A percentile compares a stretch with the other conserved stretches of the same genome.
Conservation (phyloP, 1,140 invertebrate species). For the Drosophila guanche region DNA sequence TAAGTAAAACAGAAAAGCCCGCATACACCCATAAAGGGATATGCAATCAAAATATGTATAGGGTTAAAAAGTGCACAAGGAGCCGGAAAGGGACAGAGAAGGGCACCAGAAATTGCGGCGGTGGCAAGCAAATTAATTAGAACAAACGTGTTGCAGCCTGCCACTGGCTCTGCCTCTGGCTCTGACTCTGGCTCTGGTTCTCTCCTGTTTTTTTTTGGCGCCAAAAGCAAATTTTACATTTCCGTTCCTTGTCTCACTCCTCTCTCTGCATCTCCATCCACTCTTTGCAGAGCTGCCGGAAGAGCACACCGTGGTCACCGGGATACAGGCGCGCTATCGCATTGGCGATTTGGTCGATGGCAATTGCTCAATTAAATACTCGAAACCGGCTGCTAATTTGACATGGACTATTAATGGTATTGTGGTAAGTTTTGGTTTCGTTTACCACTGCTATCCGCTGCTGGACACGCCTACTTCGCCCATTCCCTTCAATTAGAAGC, state of each 20-base stretch:
- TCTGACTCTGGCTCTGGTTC: slow-evolving; percentile 5
- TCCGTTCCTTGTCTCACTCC: slow-evolving; percentile 46
- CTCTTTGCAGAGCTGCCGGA: slow-evolving; percentile 87
- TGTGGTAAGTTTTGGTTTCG: slow-evolving; percentile 86
- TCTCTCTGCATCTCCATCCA: slow-evolving; percentile 10
- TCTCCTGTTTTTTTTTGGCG: slow-evolving; percentile 35
- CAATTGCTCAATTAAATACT: slow-evolving; percentile 90
- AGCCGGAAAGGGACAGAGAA: slow-evolving; percentile 15
- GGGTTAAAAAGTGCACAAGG: slow-evolving; percentile 25
- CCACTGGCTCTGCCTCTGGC: no score
- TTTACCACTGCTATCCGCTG: slow-evolving; percentile 33
- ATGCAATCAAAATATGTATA: slow-evolving; percentile 29
- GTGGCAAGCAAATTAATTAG: slow-evolving; percentile 73
- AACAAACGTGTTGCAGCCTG: slow-evolving; percentile 62
- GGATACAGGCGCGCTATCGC: slow-evolving; percentile 88
- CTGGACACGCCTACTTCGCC: slow-evolving; percentile 26
- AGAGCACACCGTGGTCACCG: slow-evolving; percentile 88
- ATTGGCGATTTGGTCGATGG: slow-evolving; percentile 89
- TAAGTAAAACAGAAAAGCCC: slow-evolving; percentile 84
- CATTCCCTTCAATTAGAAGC: slow-evolving; percentile 54
- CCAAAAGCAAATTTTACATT: slow-evolving; percentile 68
- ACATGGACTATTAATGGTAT: slow-evolving; percentile 93
- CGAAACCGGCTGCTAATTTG: slow-evolving; percentile 92
- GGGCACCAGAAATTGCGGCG: slow-evolving; percentile 33
- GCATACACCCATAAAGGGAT: slow-evolving; percentile 5